Percentiles rank a stretch among this genome's conserved stretches.
phyloP scores from a whole-genome alignment of 1,140 invertebrate species.

The Colletes latitarsis region DNA sequence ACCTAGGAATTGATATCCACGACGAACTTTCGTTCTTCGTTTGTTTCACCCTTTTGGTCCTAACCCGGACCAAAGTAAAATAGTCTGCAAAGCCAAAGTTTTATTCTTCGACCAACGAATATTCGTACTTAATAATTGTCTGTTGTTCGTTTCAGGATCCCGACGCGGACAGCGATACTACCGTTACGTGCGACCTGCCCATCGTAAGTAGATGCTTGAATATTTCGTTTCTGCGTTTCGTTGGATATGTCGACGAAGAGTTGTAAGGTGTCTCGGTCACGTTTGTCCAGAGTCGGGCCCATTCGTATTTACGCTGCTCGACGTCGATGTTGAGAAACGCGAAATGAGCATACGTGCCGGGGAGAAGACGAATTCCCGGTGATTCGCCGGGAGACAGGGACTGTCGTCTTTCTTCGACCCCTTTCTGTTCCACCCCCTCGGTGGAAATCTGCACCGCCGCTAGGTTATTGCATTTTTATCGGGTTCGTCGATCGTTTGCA shows the following conservation, averaged over 20 bases:
- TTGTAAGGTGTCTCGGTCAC: neutral
- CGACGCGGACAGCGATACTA: slow-evolving; percentile 17
- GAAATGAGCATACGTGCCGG: slow-evolving; percentile 21
- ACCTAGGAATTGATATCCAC: slow-evolving; percentile 4
- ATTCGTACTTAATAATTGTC: neutral
- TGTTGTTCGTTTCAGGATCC: slow-evolving; percentile 23
- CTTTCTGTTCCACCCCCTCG: neutral
- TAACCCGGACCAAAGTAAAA: too few relatives aligned
- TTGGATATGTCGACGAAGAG: neutral
- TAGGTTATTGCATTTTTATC: slow-evolving; percentile 15
- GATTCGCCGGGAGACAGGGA: neutral
- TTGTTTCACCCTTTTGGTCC: neutral
- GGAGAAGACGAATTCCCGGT: slow-evolving; percentile 1
- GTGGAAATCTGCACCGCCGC: neutral
- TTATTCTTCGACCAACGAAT: too few relatives aligned
- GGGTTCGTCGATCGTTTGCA: neutral
- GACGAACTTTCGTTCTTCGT: neutral
- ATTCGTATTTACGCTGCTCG: slow-evolving; percentile 7
- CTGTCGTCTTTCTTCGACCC: too few relatives aligned
- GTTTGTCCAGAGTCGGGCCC: neutral
- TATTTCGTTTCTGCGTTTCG: neutral
- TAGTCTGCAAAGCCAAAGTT: too few relatives aligned
- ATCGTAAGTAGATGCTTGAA: slow-evolving; percentile 25
- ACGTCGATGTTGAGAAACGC: slow-evolving; percentile 18
- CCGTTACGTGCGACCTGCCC: slow-evolving; percentile 1